Conservation (phyloP, 2,888 invertebrate genomes). For the Pycnomerus fuliginosus region DNA sequence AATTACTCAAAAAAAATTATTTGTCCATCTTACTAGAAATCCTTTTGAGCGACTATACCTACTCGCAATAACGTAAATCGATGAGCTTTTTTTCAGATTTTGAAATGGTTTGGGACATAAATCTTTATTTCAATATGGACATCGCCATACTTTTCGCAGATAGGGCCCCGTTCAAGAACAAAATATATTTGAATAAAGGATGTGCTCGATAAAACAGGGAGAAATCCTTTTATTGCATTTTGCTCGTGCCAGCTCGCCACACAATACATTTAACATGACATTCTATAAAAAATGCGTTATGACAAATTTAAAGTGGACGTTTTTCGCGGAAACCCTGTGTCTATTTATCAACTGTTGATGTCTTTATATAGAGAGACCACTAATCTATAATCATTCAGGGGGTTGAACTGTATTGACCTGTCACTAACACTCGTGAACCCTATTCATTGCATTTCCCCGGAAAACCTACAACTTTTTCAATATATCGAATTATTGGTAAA, state of each 20-base stretch:
- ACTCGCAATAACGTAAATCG: too few relatives aligned
- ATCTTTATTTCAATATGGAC: too few relatives aligned
- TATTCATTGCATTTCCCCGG: background rate
- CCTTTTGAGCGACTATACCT: too few relatives aligned
- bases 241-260: background rate
- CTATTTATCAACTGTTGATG: too few relatives aligned
- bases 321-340: too few relatives aligned
- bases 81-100: too few relatives aligned
- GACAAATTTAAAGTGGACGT: background rate
- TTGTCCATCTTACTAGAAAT: too few relatives aligned
- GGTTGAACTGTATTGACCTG: conserved; percentile 10
- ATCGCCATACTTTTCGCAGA: too few relatives aligned
- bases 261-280: background rate
- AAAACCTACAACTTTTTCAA: conserved; percentile 1
- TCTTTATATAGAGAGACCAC: conserved; percentile 1
- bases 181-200: background rate
- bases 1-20: too few relatives aligned
- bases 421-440: background rate
- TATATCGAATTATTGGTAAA: too few relatives aligned
- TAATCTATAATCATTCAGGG: conserved; percentile 1
- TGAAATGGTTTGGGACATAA: too few relatives aligned
- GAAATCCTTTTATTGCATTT: background rate
- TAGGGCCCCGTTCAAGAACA: background rate
- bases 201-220: background rate
- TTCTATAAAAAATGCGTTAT: background rate